A percentile compares a stretch with the other conserved stretches of the same genome.
Evolutionary conservation across 2,113 vertebrate genomes (phyloP).

Genomic region (Etheostoma spectabile): DNA sequence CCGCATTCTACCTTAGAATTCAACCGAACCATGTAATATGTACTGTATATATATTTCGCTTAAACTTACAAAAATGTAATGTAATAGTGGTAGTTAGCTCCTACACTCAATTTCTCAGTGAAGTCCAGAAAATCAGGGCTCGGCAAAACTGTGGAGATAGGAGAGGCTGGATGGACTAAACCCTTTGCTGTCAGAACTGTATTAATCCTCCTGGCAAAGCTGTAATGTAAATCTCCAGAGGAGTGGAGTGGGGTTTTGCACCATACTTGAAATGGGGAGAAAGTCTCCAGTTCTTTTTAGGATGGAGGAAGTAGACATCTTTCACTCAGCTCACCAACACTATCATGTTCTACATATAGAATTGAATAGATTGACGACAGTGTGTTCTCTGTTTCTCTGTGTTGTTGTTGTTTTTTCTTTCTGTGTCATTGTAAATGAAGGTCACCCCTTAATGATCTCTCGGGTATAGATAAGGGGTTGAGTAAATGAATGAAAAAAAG

Average conservation of each 20-base stretch:
- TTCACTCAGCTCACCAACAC: background rate
- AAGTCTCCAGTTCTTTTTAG: background rate
- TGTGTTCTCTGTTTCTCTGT: too few species aligned
- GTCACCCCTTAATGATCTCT: too few species aligned
- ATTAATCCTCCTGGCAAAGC: conserved; percentile 38
- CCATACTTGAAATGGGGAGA: conserved; percentile 1
- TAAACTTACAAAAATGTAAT: background rate
- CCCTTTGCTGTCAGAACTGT: background rate
- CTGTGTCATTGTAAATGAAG: too few species aligned
- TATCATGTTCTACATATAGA: background rate
- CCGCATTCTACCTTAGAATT: too few species aligned
- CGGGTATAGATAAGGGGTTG: too few species aligned
- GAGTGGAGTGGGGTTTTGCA: conserved; percentile 9
- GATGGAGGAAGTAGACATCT: background rate
- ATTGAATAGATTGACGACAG: too few species aligned
- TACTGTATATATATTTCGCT: background rate
- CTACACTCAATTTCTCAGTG: background rate
- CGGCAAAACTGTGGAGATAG: conserved; percentile 8
- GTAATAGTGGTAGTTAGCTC: background rate
- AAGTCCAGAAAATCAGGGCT: conserved; percentile 21
- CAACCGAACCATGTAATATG: too few species aligned
- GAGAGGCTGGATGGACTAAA: background rate
- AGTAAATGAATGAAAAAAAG: too few species aligned
- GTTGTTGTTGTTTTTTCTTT: too few species aligned
- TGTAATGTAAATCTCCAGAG: conserved; percentile 13